phyloP scores from a whole-genome alignment of 2,797 vertebrate genomes.

The Clarias laeviceps region DNA sequence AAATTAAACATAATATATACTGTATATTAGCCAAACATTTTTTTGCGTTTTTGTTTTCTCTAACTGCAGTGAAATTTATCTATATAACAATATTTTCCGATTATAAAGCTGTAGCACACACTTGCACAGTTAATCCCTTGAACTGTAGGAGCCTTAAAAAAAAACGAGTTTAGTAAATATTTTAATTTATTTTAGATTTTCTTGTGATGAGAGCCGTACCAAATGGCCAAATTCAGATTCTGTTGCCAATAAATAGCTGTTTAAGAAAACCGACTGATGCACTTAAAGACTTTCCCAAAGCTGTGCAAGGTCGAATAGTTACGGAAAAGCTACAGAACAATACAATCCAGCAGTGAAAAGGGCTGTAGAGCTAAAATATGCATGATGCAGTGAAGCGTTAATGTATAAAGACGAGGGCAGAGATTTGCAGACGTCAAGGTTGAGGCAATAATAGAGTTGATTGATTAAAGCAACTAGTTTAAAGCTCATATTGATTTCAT shows the following conservation, averaged over 20 bases:
- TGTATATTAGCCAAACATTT: background rate
- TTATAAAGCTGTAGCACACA: background rate
- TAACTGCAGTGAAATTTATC: background rate
- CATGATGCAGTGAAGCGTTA: constrained; percentile 23
- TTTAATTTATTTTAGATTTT: background rate
- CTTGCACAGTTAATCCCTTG: background rate
- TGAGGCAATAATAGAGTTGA: constrained; percentile 85
- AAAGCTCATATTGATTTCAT: constrained; percentile 59
- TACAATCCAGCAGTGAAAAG: constrained; percentile 9
- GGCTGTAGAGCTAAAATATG: constrained; percentile 4
- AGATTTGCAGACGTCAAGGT: constrained; percentile 75
- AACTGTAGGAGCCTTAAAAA: background rate
- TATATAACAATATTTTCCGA: background rate
- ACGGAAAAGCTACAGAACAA: background rate
- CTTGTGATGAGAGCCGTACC: background rate
- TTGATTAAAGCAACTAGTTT: constrained; percentile 75
- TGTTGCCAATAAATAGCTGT: background rate
- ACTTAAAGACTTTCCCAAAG: background rate
- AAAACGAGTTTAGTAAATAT: background rate
- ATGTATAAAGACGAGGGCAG: constrained; percentile 67
- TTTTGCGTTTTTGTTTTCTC: background rate
- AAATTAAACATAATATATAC: background rate
- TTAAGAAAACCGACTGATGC: background rate
- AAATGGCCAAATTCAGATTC: background rate
- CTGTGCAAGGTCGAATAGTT: background rate